Evolutionary conservation across 2,113 vertebrate genomes (phyloP), one percentile per base, ranked within the genome.

Genomic region (Hassar affinis): DNA sequence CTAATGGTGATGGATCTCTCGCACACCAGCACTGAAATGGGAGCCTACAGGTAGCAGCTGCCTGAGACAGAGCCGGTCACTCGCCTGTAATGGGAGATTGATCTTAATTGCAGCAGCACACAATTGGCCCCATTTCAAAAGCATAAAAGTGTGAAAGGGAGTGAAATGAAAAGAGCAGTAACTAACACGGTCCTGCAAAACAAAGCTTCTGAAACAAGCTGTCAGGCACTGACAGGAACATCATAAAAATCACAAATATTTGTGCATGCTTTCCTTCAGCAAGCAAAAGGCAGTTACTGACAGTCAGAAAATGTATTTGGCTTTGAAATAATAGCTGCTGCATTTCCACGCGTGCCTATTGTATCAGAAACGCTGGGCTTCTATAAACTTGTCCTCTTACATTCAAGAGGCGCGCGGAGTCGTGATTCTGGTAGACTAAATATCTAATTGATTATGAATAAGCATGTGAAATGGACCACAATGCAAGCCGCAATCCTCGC

Each of bases 1-100:
- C 80, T 87, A 87, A 87, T 80, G 75, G 84, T 80, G 86, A 87
- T 87, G 80, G 86, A 87, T 80, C 77, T 83, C 78, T 77, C 74
- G 57, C 69, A 75, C 76, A 69, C 42, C 15, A 30, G 38, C 47
- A 14, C 59, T 69, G 80, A 85, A 85, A 85, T 87, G 80, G 84
- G 45, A 85, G 86, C 80, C 84, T 78, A 83, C 77, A 83, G 86
- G 84, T 83, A 83, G 77, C 76, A 80, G 80, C 77, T 62, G 61
- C 84, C 83, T n/a, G 83, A 83, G 83, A 79, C 80, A 69, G 80
- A 66, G 51, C 62, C 18, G 78, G 83, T n/a, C 86, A 66, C 83
- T 87, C 62, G 68, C 57, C 61, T 75, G 72, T 87, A 87, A 80
- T 80, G 62, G 77, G 84, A 85, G 84, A 85, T 85, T 85, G 86